These are phyloP conservation scores for Canis aureus DNA, from an alignment of 2,113 vertebrate genomes.

Conservation along the genomic window DNA sequence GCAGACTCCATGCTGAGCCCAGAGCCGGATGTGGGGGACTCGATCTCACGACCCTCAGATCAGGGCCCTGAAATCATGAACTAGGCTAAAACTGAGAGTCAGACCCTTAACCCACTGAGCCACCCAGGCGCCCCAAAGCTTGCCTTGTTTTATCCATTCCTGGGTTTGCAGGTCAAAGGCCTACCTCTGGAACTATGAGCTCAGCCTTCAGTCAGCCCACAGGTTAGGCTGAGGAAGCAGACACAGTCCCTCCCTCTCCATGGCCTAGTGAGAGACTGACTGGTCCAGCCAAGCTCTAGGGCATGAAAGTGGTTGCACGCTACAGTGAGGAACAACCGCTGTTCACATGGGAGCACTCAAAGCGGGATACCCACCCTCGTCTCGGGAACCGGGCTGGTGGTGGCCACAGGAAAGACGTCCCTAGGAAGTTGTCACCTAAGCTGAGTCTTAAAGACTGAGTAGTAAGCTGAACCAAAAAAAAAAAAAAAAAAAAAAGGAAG, in stretches of 20 bases:
- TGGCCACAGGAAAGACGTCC: background rate
- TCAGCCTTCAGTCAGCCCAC: background rate
- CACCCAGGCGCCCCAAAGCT: background rate
- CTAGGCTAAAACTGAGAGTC: background rate
- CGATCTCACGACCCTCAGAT: background rate
- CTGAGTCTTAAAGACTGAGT: background rate
- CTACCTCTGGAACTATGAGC: background rate
- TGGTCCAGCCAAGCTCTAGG: background rate
- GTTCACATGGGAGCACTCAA: background rate
- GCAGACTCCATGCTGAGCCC: background rate
- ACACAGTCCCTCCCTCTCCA: background rate
- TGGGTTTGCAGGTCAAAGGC: background rate
- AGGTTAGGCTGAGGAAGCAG: background rate
- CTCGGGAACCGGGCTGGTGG: background rate
- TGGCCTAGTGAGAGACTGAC: background rate
- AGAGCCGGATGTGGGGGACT: background rate
- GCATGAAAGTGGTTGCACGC: background rate
- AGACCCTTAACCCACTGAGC: no score
- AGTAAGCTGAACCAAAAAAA: background rate
- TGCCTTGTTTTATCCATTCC: background rate
- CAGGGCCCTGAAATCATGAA: background rate
- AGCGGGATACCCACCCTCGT: background rate
- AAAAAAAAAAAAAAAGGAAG: background rate
- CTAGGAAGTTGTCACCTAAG: background rate
- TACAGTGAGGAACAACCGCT: rapidly evolving